These are phyloP conservation scores for Galaxea fascicularis DNA, from an alignment of 92 coral and sea anemone genomes.

Conservation along the genomic window DNA sequence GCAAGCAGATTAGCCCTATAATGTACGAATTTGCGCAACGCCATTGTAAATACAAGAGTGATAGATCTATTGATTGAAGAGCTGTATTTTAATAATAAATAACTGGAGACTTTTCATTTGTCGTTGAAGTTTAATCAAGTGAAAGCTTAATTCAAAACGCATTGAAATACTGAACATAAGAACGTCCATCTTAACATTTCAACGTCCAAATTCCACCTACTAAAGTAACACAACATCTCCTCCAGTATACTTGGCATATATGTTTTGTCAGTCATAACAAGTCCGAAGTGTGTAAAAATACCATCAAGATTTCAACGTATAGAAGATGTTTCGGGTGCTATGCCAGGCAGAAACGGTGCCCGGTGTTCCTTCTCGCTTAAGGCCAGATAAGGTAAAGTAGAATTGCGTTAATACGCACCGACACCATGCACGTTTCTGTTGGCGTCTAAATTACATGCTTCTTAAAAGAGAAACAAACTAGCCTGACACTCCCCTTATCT, in stretches of 20 bases:
- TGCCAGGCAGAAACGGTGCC: too few species aligned
- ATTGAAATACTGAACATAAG: neutral
- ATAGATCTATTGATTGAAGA: conserved; percentile 2
- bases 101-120: neutral
- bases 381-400: too few species aligned
- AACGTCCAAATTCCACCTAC: too few species aligned
- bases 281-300: neutral
- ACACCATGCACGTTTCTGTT: too few species aligned
- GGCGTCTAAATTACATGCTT: too few species aligned
- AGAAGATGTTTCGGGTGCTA: neutral
- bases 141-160: neutral
- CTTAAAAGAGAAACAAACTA: too few species aligned
- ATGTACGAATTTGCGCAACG: neutral
- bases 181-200: too few species aligned
- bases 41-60: conserved; percentile 17
- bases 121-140: neutral
- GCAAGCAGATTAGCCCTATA: neutral
- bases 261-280: too few species aligned
- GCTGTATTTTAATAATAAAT: conserved; percentile 44
- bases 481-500: too few species aligned
- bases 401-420: too few species aligned
- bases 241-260: neutral
- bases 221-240: too few species aligned
- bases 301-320: neutral
- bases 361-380: too few species aligned